Evolutionary conservation across 2,797 vertebrate species (phyloP), one percentile per base, ranked within the genome.

Genomic region (Menidia menidia): DNA sequence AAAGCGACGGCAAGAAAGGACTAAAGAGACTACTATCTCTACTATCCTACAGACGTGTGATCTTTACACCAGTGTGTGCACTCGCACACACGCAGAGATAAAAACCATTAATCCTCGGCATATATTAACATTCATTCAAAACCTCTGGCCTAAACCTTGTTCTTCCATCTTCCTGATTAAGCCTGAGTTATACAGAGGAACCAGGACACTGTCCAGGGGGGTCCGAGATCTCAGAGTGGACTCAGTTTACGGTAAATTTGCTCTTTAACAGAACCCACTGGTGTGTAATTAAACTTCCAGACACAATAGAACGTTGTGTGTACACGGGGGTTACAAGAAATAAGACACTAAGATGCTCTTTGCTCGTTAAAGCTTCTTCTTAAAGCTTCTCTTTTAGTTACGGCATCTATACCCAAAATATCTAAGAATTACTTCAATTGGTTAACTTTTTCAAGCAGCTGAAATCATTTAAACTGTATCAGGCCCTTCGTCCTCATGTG

Each of bases 101-200:
- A 68, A 72, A 59, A 10, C 4, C 4, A 58, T 48, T 19, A 43
- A 45, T 41, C 48, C 60, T 57, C 18, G 31, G 12, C 7, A 70
- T 63, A 50, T 18, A 47, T 45, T 30, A 43, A n/a, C 13, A 42
- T 48, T 62, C 47, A 15, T 19, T 11, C 47, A 41, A 9, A 64
- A 15, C 52, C 41, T 6, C 31, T 45, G 56, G 35, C 55, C 4
- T 50, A 54, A 47, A 53, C 5, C 6, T 32, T 11, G 8, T 33
- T 68, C 57, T 51, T 44, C 60, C 50, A 33, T 54, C 31, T 39
- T 52, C 6, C 51, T 68, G 53, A 68, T 68, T 60, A 60, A n/a
- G 50, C 55, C 50, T 69, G 58, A 11, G 60, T 61, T 61, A 47
- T 9, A n/a, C 16, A 59, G 41, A n/a, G 41, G 54, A 60, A 53